Evolutionary conservation across 2,797 vertebrate species (phyloP).

Genomic region (Prionace glauca): DNA sequence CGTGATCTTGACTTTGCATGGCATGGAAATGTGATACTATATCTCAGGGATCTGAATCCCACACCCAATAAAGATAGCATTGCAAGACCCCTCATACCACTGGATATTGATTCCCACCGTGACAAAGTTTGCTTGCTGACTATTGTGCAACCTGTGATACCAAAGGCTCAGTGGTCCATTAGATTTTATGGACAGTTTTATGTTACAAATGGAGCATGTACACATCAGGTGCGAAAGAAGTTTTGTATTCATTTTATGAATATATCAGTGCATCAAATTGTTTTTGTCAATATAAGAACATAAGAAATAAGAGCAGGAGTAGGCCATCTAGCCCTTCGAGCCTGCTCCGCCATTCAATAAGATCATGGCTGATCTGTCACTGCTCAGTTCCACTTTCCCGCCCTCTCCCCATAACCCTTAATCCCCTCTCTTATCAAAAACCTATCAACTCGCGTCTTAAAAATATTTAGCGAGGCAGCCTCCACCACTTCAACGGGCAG

Average conservation of each 20-base stretch:
- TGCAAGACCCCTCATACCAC: not conserved
- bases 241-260: not conserved
- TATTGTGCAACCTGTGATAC: not conserved
- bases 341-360: no score
- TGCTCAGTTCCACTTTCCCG: no score
- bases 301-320: no score
- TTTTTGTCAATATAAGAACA: not conserved
- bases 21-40: not conserved
- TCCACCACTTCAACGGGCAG: no score
- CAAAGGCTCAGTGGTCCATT: not conserved
- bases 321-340: no score
- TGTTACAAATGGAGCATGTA: not conserved
- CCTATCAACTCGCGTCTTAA: no score
- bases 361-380: no score
- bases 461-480: no score
- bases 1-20: not conserved
- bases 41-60: no score
- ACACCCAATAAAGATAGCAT: not conserved
- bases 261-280: not conserved
- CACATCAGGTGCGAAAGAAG: not conserved
- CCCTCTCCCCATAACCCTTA: no score
- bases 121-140: not conserved
- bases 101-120: not conserved
- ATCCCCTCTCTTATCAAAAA: no score
- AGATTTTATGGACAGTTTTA: not conserved